Evolutionary conservation across 2,113 vertebrate genomes (phyloP), one percentile per base, ranked within the genome.

Genomic region (Rostratula benghalensis): DNA sequence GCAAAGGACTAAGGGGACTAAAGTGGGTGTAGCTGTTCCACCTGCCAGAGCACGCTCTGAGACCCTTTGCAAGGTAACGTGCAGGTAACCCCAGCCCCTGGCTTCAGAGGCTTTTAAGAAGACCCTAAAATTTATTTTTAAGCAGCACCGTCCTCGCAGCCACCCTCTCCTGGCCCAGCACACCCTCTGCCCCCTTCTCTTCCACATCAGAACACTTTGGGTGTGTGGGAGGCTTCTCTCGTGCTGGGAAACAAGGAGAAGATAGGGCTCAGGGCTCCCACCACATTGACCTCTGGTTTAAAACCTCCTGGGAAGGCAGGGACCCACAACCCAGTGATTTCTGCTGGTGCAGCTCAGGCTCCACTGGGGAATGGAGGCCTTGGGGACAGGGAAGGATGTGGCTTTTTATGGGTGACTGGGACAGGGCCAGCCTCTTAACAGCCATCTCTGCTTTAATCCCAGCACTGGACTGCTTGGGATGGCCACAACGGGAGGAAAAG

Each of bases 11-110:
- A 6, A 5, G 17, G 73, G 80, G 4, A 28, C 10, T 13, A 2
- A 28, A 12, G 0, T 0, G 20, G 22, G 21, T 8, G 56, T 3
- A 33, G 53, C 60, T n/a, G 67, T 45, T 50, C 11, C 69, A 6
- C 5, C 13, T 13, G 24, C 33, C 30, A 13, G 41, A 50, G 43
- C 33, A 2, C 51, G 11, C 11, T 2, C 65, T 0, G 21, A 43
- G 64, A 19, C 19, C n/a, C 1, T 4, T 2, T 3, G 19, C 22
- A 24, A 17, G 56, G 51, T 5, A 4, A n/a, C 0, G 1, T 2
- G 33, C 14, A 5, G 37, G 35, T 3, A 20, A 23, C 19, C 25
- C 59, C 1, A 0, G 35, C 39, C 0, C 0, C 6, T 7, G 83
- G 65, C 57, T 64, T 3, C 19, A 24, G 48, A 54, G 27, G 21